A percentile compares a stretch with the other conserved stretches of the same genome.
These are phyloP conservation scores for Mixornis gularis DNA, from an alignment of 2,113 vertebrate genomes.

Conservation along the genomic window DNA sequence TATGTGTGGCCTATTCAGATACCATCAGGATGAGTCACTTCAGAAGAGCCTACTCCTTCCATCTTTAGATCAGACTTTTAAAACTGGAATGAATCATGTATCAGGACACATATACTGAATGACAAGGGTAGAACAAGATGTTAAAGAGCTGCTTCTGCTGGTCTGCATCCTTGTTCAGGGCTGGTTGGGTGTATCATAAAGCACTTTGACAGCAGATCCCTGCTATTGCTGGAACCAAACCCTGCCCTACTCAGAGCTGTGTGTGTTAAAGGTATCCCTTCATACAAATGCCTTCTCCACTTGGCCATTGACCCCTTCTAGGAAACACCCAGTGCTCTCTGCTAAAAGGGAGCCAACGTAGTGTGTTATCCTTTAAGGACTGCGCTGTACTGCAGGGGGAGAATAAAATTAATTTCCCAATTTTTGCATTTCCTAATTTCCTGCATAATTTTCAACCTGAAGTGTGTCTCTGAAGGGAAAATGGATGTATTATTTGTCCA, in stretches of 20 bases:
- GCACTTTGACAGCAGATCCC: fast-evolving
- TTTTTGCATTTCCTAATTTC: not conserved
- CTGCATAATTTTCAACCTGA: not conserved
- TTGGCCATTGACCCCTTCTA: fast-evolving
- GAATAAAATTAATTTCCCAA: not conserved
- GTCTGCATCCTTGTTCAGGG: fast-evolving
- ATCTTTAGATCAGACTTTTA: not conserved
- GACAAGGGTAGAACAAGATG: not conserved
- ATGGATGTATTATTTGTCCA: not conserved
- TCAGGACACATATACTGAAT: not conserved
- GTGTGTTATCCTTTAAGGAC: not conserved
- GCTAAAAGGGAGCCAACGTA: not conserved
- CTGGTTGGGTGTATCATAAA: fast-evolving
- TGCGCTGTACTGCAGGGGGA: fast-evolving
- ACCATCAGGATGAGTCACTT: not conserved
- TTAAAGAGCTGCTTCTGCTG: not conserved
- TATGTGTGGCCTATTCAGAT: not conserved
- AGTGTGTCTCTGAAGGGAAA: not conserved
- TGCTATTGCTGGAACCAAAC: fast-evolving
- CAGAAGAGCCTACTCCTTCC: not conserved
- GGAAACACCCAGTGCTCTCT: fast-evolving
- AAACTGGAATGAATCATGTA: not conserved
- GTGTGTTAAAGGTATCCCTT: too few species aligned
- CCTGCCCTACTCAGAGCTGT: fast-evolving
- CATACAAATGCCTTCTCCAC: not conserved